Evolutionary conservation across 2,888 invertebrate genomes (phyloP), one percentile per base, ranked within the genome.

Genomic region (Itoplectis maculator): DNA sequence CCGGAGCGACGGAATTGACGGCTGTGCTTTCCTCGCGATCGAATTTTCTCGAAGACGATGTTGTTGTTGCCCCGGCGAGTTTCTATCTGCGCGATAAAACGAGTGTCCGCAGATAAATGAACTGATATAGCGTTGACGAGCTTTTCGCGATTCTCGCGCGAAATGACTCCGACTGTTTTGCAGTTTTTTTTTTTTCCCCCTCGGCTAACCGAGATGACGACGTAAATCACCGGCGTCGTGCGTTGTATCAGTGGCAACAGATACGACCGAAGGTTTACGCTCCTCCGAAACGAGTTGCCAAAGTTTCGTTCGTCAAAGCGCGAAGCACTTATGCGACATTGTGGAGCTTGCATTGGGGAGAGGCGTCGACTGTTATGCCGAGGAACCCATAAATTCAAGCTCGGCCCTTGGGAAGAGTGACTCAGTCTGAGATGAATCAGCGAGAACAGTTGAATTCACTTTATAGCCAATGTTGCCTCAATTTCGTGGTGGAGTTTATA

Each of bases 1-100:
- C 63, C 78, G 79, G 82, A 79, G 72, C 76, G 51, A 77, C 61
- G 73, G 76, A 49, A 79, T 56, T 76, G 76, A 42, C 23, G 23
- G 47, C 49, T 72, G 65, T 47, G 76, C 66, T 76, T 76, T 79
- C 63, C 72, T 54, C 68, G 54, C 51, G 45, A 68, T 73, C 29
- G 79, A 77, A 73, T 72, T 65, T 65, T 40, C 61, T 45, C 40
- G 18, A 42, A 42, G 35, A 49, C 47, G 75, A 49, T 65, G 65
- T 66, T 47, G 45, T 74, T 49, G 47, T n/a, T n/a, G n/a, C n/a
- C 42, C 65, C 54, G 82, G 75, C 74, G 79, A 75, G 47, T 63
- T 49, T 29, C 66, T 79, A 70, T 59, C 42, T n/a, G 37, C 37
- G 0, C 49, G 49, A 78, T 70, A 74, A 56, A 70, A 74, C 20